Evolutionary conservation across 2,888 invertebrate species (phyloP).

Genomic region (Ennomos fuscantarius): DNA sequence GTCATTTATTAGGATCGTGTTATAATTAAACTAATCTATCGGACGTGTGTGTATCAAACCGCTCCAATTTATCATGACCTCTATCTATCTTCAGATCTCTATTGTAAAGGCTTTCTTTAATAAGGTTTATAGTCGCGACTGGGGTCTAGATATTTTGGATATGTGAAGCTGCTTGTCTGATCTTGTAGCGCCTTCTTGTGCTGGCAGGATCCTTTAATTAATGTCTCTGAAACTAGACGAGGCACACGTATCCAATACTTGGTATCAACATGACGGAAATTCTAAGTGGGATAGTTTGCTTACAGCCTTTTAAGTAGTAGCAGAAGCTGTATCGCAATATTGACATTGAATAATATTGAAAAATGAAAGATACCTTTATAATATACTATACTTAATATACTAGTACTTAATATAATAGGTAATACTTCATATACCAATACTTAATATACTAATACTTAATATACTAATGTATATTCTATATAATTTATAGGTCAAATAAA

Average conservation of each 20-base stretch:
- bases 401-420: no score
- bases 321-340: neutral
- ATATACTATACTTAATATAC: no score
- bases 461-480: no score
- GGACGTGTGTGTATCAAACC: slow-evolving; percentile 58
- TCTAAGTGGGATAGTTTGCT: slow-evolving; percentile 59
- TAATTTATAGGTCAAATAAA: no score
- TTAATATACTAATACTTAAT: no score
- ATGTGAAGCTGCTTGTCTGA: slow-evolving; percentile 62
- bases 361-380: no score
- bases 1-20: slow-evolving; percentile 61
- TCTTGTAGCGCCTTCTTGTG: slow-evolving; percentile 76
- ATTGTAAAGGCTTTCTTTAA: slow-evolving; percentile 38
- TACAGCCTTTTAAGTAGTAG: slow-evolving; percentile 27
- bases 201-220: slow-evolving; percentile 80
- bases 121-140: slow-evolving; percentile 39
- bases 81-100: slow-evolving; percentile 35
- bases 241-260: slow-evolving; percentile 64
- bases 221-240: slow-evolving; percentile 70
- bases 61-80: slow-evolving; percentile 52
- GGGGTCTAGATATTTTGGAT: slow-evolving; percentile 60
- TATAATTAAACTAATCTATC: slow-evolving; percentile 73
- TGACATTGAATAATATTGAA: no score
- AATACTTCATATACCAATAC: no score
- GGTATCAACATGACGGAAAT: slow-evolving; percentile 61